A percentile compares a stretch with the other conserved stretches of the same genome.
phyloP scores from a whole-genome alignment of 2,797 vertebrate genomes.

The Cossypha heuglini region DNA sequence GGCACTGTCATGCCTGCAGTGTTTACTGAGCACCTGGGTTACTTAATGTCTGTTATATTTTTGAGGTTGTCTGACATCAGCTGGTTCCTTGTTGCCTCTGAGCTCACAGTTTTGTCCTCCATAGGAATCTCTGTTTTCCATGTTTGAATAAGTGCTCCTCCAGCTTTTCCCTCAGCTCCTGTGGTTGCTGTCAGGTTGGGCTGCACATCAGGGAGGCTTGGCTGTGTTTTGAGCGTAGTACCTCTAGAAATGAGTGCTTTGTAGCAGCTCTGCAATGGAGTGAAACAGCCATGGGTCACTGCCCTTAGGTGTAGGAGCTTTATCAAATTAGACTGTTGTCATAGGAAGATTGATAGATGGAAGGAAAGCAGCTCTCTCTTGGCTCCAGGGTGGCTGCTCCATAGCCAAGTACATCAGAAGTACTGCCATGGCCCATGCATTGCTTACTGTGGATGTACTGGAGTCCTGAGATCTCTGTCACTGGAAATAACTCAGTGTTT shows the following conservation, averaged over 20 bases:
- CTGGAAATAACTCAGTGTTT: neutral
- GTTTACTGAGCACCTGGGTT: neutral
- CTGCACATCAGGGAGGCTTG: neutral
- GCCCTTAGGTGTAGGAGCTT: fast-evolving
- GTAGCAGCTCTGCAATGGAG: neutral
- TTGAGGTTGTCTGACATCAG: neutral
- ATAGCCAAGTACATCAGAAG: fast-evolving
- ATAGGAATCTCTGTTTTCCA: neutral
- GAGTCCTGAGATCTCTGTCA: neutral
- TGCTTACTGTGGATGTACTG: neutral
- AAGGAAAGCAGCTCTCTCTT: neutral
- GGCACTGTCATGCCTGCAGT: neutral
- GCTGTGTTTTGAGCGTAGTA: neutral
- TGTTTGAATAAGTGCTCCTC: neutral
- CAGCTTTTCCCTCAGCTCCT: neutral
- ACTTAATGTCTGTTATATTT: neutral
- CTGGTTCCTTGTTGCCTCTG: neutral
- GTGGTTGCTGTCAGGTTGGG: neutral
- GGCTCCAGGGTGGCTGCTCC: neutral
- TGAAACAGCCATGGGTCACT: neutral
- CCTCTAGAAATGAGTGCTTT: neutral
- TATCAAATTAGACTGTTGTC: neutral
- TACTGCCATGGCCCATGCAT: fast-evolving
- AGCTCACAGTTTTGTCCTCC: neutral
- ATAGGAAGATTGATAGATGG: neutral